Conservation (phyloP, 1,140 invertebrate genomes). For the Aphidius gifuensis region DNA sequence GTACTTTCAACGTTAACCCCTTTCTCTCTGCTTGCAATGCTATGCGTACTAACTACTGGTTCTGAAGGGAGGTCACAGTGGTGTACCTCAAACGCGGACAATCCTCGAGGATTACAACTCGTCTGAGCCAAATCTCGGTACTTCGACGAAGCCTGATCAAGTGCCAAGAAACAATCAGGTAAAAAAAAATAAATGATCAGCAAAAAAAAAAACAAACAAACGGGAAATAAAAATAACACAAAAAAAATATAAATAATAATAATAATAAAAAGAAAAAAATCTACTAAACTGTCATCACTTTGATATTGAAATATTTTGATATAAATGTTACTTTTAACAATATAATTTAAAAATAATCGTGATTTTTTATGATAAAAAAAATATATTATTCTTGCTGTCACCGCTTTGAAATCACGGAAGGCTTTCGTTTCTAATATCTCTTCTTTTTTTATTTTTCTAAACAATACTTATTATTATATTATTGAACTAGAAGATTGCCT, state of each 20-base stretch:
- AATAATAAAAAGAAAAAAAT: conserved; percentile 5
- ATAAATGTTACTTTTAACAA: conserved; percentile 1
- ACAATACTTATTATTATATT: conserved; percentile 1
- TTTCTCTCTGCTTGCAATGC: conserved; percentile 48
- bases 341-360: neutral
- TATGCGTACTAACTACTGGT: conserved; percentile 54
- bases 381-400: conserved; percentile 15
- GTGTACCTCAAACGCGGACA: conserved; percentile 50
- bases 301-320: neutral
- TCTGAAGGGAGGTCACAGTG: conserved; percentile 55
- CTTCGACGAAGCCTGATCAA: conserved; percentile 48
- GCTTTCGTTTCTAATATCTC: conserved; percentile 10
- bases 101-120: conserved; percentile 52
- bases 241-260: conserved; percentile 14
- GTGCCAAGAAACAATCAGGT: conserved; percentile 51
- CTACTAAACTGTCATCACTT: neutral
- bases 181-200: conserved; percentile 35
- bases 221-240: conserved; percentile 13
- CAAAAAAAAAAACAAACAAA: conserved; percentile 19
- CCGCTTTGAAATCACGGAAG: conserved; percentile 25
- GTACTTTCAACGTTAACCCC: conserved; percentile 41
- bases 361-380: neutral
- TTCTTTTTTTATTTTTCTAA: conserved; percentile 12
- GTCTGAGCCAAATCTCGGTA: conserved; percentile 46
- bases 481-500: conserved; percentile 23